These are phyloP conservation scores for Antitype chi DNA, from an alignment of 2,888 invertebrate genomes.

Conservation along the genomic window DNA sequence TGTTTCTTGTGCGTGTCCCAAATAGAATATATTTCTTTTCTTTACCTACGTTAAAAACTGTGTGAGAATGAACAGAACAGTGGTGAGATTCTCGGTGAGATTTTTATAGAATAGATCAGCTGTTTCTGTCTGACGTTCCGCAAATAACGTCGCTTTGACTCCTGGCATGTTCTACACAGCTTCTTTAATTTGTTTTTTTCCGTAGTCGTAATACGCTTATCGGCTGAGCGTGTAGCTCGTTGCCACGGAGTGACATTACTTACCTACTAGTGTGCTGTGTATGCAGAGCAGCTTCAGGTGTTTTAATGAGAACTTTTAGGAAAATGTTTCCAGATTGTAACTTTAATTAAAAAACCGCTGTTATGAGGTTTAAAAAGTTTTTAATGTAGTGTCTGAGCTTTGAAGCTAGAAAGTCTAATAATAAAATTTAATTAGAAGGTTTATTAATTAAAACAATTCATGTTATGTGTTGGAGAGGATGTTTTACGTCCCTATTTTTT, in stretches of 20 bases:
- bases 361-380: not conserved
- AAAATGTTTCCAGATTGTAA: not conserved
- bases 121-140: not conserved
- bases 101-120: too few relatives aligned
- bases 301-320: constrained; percentile 20
- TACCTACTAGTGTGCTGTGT: not conserved
- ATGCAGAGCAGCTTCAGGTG: not conserved
- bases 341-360: constrained; percentile 15
- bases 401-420: not conserved
- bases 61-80: too few relatives aligned
- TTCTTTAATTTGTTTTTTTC: not conserved
- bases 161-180: not conserved
- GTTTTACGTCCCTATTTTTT: not conserved
- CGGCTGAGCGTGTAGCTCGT: not conserved
- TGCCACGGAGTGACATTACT: not conserved
- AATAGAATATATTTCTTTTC: too few relatives aligned
- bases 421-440: not conserved
- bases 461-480: too few relatives aligned
- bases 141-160: not conserved
- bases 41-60: too few relatives aligned
- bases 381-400: not conserved
- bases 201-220: not conserved
- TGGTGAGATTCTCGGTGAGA: too few relatives aligned
- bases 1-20: too few relatives aligned
- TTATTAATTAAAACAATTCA: not conserved